These are phyloP conservation scores for Germaria angustata DNA, from an alignment of 2,888 invertebrate species.

Conservation along the genomic window DNA sequence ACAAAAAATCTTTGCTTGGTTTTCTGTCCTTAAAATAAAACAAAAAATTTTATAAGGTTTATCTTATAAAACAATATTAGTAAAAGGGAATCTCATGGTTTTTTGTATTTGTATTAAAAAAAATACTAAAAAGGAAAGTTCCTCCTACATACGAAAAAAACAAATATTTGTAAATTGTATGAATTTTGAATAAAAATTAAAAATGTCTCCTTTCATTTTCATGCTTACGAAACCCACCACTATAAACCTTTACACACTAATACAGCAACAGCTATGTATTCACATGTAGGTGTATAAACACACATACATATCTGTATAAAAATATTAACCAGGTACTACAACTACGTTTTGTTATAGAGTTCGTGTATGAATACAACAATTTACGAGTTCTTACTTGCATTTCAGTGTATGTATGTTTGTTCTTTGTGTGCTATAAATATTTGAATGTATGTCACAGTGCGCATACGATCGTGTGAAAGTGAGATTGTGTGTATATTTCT, in stretches of 20 bases:
- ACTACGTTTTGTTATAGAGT: not conserved
- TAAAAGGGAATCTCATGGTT: conserved; percentile 24
- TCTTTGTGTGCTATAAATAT: not conserved
- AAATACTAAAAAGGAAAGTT: conserved; percentile 38
- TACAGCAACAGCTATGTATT: not conserved
- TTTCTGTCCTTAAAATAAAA: conserved; percentile 72
- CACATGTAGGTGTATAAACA: not conserved
- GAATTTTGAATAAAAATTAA: conserved; percentile 36
- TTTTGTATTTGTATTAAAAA: conserved; percentile 21
- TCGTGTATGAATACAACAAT: not conserved
- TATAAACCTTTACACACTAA: conserved; percentile 10
- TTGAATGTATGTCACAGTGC: not conserved
- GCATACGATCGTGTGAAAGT: not conserved
- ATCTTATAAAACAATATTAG: no score
- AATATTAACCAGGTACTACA: not conserved
- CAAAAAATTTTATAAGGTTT: conserved; percentile 10
- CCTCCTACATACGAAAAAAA: conserved; percentile 15
- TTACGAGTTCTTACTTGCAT: not conserved
- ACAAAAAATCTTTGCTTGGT: conserved; percentile 73
- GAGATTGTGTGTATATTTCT: not conserved
- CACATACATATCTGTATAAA: not conserved
- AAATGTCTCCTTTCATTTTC: conserved; percentile 13
- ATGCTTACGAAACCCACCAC: conserved; percentile 21
- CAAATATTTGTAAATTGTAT: not conserved
- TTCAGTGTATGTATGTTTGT: not conserved